Evolutionary conservation across 2,888 invertebrate genomes (phyloP), one percentile per base, ranked within the genome.

Genomic region (Artemia sinica): DNA sequence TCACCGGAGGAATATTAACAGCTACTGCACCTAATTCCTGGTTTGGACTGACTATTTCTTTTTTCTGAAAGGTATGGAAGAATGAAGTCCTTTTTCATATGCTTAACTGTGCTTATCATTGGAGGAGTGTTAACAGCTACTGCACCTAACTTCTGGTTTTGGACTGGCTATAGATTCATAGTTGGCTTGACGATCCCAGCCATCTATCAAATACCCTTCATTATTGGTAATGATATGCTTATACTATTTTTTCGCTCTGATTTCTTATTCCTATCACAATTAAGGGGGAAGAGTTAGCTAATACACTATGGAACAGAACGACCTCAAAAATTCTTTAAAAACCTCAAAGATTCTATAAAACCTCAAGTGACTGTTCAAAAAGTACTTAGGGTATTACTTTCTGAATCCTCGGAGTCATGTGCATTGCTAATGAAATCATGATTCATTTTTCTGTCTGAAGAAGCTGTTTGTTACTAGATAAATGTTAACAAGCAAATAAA

Each of bases 141-240:
- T 68, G 86, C 91, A 49, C 83, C 83, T 66, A 83, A 86, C 75
- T 91, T 88, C 77, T 88, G 88, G 86, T 83, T 84, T 72, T 93
- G 93, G 90, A 85, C 88, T 1, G 79, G 84, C 4, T 88, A 89
- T 74, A 82, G 93, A 72, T 81, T 86, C 18, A 81, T 91, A 67
- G 91, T 92, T n/a, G 94, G 94, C 5, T 79, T 91, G 8, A 91
- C 92, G 0, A 89, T 93, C 74, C 92, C 93, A 6, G 92, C 92
- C 1, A 86, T 93, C 63, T 92, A 93, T 78, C 91, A 92, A 80
- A 92, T 93, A 78, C 93, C 94, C 0, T 92, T 92, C 77, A 92
- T 93, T 71, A 91, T 94, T 75, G 89, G 93, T 93, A 80, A 84
- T 41, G 41, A 5, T 41, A 41, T 86, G 18, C 82, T 75, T 41